Evolutionary conservation across 2,113 vertebrate genomes (phyloP), one percentile per base, ranked within the genome.

Genomic region (Mesitornis unicolor): DNA sequence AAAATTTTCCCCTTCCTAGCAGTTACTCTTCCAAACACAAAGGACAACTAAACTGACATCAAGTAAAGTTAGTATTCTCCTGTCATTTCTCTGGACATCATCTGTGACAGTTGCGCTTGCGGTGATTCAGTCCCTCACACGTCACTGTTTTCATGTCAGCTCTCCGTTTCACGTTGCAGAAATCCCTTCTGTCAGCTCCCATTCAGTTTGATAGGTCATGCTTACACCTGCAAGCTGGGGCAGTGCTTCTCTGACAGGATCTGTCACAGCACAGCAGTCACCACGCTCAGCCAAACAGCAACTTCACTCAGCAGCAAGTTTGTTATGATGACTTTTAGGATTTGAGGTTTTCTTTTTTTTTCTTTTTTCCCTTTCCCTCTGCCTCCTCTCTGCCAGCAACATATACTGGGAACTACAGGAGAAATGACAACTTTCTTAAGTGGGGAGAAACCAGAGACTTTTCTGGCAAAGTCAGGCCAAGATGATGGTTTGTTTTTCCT

Each of bases 141-240:
- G 97, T 98, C 97, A 98, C 93, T 60, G 65, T 96, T 97, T 95
- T 68, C 94, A 69, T 97, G 97, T 96, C 97, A 98, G 96, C 90
- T 97, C 96, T 88, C 95, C 5, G 9, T 96, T 95, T 96, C 94
- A 84, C 40, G 59, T 86, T 54, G 86, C 84, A 96, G 92, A 96
- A 96, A 98, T 98, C 95, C 94, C 89, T 96, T 94, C 93, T 98
- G 98, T 98, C 98, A 98, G 93, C 89, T 98, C 84, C 93, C 94
- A 97, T 98, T 98, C 96, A 97, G 96, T 93, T 94, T 95, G 96
- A 97, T 97, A 98, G 95, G 95, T 97, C 97, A 98, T 97, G 93
- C 95, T 97, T 97, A 95, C 94, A 96, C 96, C 92, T 96, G 94
- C 90, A 78, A 98, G 97, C 96, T 67, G 93, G 86, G 95, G 91